Percentiles rank a stretch among this genome's conserved stretches.
Evolutionary conservation across 2,113 vertebrate genomes (phyloP).

Genomic region (Brienomyrus longianalis): DNA sequence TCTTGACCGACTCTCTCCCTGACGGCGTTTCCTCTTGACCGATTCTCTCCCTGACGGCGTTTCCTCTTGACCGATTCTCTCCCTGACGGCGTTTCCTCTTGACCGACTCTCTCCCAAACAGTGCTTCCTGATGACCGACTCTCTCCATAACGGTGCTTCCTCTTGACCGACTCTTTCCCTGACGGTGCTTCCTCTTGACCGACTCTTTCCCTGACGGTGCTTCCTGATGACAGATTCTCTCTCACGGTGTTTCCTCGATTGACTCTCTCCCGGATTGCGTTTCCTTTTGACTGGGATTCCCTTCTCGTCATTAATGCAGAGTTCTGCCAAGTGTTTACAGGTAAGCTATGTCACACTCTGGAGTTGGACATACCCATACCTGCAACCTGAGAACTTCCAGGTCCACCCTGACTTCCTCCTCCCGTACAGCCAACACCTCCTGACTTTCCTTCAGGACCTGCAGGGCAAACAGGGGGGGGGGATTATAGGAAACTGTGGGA

Average conservation of each 20-base stretch:
- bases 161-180: neutral
- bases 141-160: neutral
- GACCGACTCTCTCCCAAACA: neutral
- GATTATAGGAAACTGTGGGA: neutral
- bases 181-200: neutral
- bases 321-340: neutral
- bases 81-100: neutral
- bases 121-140: neutral
- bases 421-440: neutral
- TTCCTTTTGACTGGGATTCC: neutral
- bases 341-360: neutral
- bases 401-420: neutral
- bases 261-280: neutral
- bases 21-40: neutral
- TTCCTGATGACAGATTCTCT: neutral
- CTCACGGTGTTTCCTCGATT: no score
- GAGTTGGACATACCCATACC: neutral
- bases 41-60: neutral
- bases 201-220: neutral
- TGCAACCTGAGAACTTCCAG: constrained; percentile 5
- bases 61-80: neutral
- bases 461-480: neutral
- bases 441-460: constrained; percentile 10
- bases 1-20: neutral
- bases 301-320: neutral